Percentiles rank a stretch among this genome's conserved stretches.
Evolutionary conservation across 2,797 vertebrate species (phyloP).

Genomic region (Tragopan temminckii): DNA sequence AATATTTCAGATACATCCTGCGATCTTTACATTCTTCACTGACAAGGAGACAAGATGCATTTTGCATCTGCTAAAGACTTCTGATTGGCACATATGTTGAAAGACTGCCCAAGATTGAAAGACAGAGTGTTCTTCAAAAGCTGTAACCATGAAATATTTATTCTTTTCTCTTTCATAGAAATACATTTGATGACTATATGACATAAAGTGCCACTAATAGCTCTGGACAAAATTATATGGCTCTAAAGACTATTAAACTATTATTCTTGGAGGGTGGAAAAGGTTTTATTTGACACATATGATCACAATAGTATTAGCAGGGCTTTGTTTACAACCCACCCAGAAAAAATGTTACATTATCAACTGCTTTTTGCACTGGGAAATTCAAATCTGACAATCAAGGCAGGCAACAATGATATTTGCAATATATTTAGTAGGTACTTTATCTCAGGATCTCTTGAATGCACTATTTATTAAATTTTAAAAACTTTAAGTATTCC

Average conservation of each 20-base stretch:
- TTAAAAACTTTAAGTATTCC: constrained; percentile 41
- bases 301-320: constrained; percentile 66
- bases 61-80: constrained; percentile 80
- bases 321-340: constrained; percentile 37
- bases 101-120: constrained; percentile 76
- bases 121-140: constrained; percentile 76
- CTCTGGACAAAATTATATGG: constrained; percentile 75
- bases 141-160: constrained; percentile 82
- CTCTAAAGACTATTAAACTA: constrained; percentile 75
- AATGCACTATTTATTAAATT: constrained; percentile 49
- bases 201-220: constrained; percentile 79
- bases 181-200: constrained; percentile 72
- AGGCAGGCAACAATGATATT: neutral
- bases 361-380: constrained; percentile 10
- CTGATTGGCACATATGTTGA: constrained; percentile 77
- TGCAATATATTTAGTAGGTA: constrained; percentile 7
- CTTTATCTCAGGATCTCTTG: constrained; percentile 10
- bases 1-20: constrained; percentile 80
- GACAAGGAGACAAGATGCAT: constrained; percentile 77
- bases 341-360: constrained; percentile 1
- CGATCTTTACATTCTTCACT: constrained; percentile 78
- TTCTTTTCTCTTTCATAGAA: constrained; percentile 74
- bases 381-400: constrained; percentile 44
- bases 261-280: constrained; percentile 68
- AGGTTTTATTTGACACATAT: constrained; percentile 53